A percentile compares a stretch with the other conserved stretches of the same genome.
phyloP scores from a whole-genome alignment of 2,888 invertebrate genomes.

The Cheilosia variabilis region DNA sequence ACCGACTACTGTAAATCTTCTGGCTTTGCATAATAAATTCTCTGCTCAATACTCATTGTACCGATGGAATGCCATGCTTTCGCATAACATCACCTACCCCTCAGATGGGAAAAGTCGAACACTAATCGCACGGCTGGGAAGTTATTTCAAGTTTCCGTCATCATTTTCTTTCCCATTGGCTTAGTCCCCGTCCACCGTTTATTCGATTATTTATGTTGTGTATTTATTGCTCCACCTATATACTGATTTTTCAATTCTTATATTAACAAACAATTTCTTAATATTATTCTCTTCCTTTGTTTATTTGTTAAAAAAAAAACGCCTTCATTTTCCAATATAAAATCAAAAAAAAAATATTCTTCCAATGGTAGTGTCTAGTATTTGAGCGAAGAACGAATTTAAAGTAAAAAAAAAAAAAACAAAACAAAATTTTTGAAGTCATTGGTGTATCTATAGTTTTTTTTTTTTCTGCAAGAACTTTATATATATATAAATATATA shows the following conservation, averaged over 20 bases:
- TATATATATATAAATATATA: background rate
- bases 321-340: background rate
- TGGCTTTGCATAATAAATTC: too few species aligned
- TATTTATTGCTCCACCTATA: background rate
- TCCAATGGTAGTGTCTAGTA: slow-evolving; percentile 31
- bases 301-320: slow-evolving; percentile 5
- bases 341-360: background rate
- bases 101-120: background rate
- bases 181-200: background rate
- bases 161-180: background rate
- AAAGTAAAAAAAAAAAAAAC: too few species aligned
- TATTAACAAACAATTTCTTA: background rate
- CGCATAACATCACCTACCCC: background rate
- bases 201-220: too few species aligned
- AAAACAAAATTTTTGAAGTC: too few species aligned
- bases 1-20: too few species aligned
- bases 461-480: slow-evolving; percentile 35
- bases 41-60: too few species aligned
- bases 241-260: slow-evolving; percentile 6
- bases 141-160: background rate
- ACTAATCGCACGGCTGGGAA: slow-evolving; percentile 21
- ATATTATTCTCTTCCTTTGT: slow-evolving; percentile 15
- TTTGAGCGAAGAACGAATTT: background rate
- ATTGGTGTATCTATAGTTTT: background rate
- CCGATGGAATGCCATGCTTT: too few species aligned